These are phyloP conservation scores for Ctenomys sociabilis DNA, from an alignment of 2,113 vertebrate genomes.

Conservation along the genomic window DNA sequence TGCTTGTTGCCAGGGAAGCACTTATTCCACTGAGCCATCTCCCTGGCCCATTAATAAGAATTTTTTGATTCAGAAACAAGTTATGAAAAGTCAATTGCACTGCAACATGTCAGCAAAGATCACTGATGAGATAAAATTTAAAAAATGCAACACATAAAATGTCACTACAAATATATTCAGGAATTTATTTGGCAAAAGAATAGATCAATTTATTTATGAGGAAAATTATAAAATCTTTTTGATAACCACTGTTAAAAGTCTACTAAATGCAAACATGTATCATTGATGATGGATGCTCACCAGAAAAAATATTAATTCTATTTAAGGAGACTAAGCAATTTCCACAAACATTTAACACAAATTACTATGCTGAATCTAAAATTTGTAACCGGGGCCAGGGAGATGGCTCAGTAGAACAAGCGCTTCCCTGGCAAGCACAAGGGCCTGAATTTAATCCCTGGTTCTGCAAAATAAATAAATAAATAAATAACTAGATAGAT, in stretches of 20 bases:
- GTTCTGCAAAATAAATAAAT: too few relatives aligned
- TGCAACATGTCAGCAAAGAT: not conserved
- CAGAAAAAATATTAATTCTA: not conserved
- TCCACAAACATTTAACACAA: not conserved
- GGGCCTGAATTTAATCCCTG: too few relatives aligned
- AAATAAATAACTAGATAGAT: too few relatives aligned
- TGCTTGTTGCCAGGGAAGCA: too few relatives aligned
- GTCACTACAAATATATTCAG: not conserved
- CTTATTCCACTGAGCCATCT: too few relatives aligned
- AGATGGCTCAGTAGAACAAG: too few relatives aligned
- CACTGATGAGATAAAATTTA: not conserved
- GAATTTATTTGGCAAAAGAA: conserved; percentile 5
- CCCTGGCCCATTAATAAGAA: too few relatives aligned
- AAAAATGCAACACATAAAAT: conserved; percentile 3
- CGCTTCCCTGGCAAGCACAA: too few relatives aligned
- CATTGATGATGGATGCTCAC: not conserved
- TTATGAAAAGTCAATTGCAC: not conserved
- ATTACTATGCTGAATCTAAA: not conserved
- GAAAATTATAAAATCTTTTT: conserved; percentile 3
- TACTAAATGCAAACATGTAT: not conserved
- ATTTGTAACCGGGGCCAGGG: too few relatives aligned
- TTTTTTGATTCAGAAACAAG: not conserved
- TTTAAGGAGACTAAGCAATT: not conserved
- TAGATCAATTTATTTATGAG: not conserved
- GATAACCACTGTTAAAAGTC: not conserved